Conservation (phyloP, 2,888 invertebrate genomes). For the Lordiphosa andalusiaca region DNA sequence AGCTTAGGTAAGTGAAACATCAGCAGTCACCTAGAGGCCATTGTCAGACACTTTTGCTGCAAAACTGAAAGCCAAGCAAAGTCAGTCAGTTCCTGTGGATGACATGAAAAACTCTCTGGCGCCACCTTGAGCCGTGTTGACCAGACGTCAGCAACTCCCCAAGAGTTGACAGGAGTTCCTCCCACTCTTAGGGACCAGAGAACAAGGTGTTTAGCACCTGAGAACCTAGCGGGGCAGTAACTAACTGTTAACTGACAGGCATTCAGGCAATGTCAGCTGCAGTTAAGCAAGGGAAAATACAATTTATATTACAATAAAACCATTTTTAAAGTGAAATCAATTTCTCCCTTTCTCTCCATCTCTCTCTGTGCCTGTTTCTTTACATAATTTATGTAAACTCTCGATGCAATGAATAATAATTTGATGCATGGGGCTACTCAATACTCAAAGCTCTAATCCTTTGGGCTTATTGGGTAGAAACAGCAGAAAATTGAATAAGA, state of each 20-base stretch:
- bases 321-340: slow-evolving; percentile 30
- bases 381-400: slow-evolving; percentile 43
- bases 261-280: slow-evolving; percentile 53
- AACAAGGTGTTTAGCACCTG: slow-evolving; percentile 15
- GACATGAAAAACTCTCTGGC: slow-evolving; percentile 18
- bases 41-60: slow-evolving; percentile 29
- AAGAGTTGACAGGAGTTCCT: slow-evolving; percentile 24
- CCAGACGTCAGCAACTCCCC: slow-evolving; percentile 12
- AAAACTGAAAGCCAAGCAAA: not conserved
- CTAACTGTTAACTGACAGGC: slow-evolving; percentile 46
- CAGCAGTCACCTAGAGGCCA: slow-evolving; percentile 27
- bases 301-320: slow-evolving; percentile 20
- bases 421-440: slow-evolving; percentile 30
- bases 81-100: slow-evolving; percentile 9
- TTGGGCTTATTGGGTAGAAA: slow-evolving; percentile 46
- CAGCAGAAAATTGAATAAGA: slow-evolving; percentile 58
- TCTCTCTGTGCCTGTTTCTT: not conserved
- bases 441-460: slow-evolving; percentile 41
- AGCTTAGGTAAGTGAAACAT: slow-evolving; percentile 21
- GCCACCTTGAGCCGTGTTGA: slow-evolving; percentile 11
- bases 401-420: slow-evolving; percentile 64
- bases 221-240: slow-evolving; percentile 26
- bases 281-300: slow-evolving; percentile 28
- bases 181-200: slow-evolving; percentile 3
- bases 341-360: slow-evolving; percentile 6